These are phyloP conservation scores for Apostichopus parvimensis DNA, from an alignment of 35 echinoderm and acorn worm species.

Conservation along the genomic window DNA sequence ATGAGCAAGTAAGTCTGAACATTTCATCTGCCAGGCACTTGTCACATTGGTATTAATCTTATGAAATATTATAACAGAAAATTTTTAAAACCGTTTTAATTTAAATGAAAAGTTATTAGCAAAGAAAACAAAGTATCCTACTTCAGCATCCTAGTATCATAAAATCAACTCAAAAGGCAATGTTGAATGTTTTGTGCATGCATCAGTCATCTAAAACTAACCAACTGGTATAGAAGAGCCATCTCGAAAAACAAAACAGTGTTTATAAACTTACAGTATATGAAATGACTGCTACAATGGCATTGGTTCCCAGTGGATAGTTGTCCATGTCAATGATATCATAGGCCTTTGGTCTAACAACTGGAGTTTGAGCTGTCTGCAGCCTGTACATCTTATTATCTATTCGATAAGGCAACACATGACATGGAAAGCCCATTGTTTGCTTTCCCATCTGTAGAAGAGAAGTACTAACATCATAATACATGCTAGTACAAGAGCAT, in stretches of 20 bases:
- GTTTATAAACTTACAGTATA: slow-evolving; percentile 82
- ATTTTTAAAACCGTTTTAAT: too few species aligned
- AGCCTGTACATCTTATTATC: slow-evolving; percentile 97
- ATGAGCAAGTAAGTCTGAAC: too few species aligned
- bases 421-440: slow-evolving; percentile 91
- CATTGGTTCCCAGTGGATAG: slow-evolving; percentile 94
- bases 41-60: too few species aligned
- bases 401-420: slow-evolving; percentile 62
- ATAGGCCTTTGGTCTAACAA: slow-evolving; percentile 81
- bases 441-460: slow-evolving; percentile 97
- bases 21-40: too few species aligned
- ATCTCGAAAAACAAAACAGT: not conserved
- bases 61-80: too few species aligned
- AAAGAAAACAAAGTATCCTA: too few species aligned
- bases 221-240: not conserved
- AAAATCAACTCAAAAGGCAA: too few species aligned
- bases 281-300: slow-evolving; percentile 94
- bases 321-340: slow-evolving; percentile 74
- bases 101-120: too few species aligned
- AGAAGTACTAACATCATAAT: not conserved
- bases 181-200: too few species aligned
- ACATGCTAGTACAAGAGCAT: too few species aligned
- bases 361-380: slow-evolving; percentile 79
- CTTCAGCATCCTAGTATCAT: too few species aligned
- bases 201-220: too few species aligned